Conservation (phyloP, 1,140 invertebrate genomes). For the Drosophila eugracilis region DNA sequence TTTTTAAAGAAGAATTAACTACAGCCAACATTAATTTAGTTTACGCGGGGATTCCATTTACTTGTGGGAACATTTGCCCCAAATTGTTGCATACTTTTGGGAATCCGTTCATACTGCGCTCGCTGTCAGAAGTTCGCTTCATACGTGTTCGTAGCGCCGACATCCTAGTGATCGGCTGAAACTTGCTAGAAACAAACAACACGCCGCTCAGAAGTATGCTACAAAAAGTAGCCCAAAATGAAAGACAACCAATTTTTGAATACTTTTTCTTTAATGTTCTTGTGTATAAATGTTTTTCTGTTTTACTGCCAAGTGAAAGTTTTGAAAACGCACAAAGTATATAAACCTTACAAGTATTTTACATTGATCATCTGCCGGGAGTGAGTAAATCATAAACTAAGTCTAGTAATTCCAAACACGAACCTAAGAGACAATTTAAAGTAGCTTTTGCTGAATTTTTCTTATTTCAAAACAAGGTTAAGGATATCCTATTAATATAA, state of each 20-base stretch:
- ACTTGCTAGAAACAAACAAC: too few relatives aligned
- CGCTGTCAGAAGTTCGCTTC: too few relatives aligned
- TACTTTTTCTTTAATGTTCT: slow-evolving; percentile 3
- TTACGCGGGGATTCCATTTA: too few relatives aligned
- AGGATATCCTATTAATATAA: slow-evolving; percentile 77
- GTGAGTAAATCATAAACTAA: slow-evolving; percentile 45
- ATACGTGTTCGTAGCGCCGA: too few relatives aligned
- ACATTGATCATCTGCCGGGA: slow-evolving; percentile 36
- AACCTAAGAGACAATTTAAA: slow-evolving; percentile 14
- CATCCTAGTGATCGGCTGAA: too few relatives aligned
- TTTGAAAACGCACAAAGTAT: slow-evolving; percentile 57
- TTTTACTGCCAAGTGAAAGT: slow-evolving; percentile 50
- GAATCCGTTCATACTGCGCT: too few relatives aligned
- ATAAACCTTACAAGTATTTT: slow-evolving; percentile 48
- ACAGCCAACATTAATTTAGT: too few relatives aligned
- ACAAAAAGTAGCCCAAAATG: background rate
- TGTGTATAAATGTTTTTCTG: slow-evolving; percentile 16
- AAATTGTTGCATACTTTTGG: too few relatives aligned
- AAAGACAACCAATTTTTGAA: background rate
- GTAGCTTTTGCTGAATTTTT: slow-evolving; percentile 16
- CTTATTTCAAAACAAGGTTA: slow-evolving; percentile 12
- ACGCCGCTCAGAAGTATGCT: background rate
- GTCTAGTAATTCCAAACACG: slow-evolving; percentile 29
- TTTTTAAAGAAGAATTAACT: too few relatives aligned
- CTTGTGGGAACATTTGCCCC: too few relatives aligned